Evolutionary conservation across 2,888 invertebrate genomes (phyloP).

Genomic region (Kryphioiulus occultus): DNA sequence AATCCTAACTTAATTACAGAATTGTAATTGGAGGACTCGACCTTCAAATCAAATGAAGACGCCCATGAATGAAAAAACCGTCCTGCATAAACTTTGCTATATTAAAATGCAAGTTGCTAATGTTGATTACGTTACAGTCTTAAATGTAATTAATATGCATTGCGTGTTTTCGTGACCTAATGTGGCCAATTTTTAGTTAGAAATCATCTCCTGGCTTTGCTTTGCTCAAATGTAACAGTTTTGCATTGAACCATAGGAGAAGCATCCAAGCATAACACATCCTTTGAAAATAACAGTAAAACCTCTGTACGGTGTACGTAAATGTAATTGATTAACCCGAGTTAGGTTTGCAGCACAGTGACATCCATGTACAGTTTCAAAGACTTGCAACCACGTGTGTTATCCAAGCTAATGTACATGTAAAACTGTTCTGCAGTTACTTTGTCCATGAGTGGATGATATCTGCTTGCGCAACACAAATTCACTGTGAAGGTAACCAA

Average conservation of each 20-base stretch:
- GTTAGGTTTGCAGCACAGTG: too few relatives aligned
- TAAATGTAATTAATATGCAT: background rate
- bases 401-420: too few relatives aligned
- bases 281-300: too few relatives aligned
- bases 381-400: too few relatives aligned
- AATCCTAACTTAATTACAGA: background rate
- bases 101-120: background rate
- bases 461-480: background rate
- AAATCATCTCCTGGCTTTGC: too few relatives aligned
- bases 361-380: too few relatives aligned
- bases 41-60: background rate
- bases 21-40: background rate
- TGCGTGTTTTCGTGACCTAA: background rate
- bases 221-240: too few relatives aligned
- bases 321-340: too few relatives aligned
- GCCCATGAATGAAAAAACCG: background rate
- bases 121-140: background rate
- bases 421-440: background rate
- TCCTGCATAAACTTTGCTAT: background rate
- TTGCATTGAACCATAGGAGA: too few relatives aligned
- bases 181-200: too few relatives aligned
- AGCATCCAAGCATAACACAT: too few relatives aligned
- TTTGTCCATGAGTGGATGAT: background rate
- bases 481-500: background rate
- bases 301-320: too few relatives aligned